Conservation (phyloP, 2,113 vertebrate genomes). For the Pollimyrus isidori region DNA sequence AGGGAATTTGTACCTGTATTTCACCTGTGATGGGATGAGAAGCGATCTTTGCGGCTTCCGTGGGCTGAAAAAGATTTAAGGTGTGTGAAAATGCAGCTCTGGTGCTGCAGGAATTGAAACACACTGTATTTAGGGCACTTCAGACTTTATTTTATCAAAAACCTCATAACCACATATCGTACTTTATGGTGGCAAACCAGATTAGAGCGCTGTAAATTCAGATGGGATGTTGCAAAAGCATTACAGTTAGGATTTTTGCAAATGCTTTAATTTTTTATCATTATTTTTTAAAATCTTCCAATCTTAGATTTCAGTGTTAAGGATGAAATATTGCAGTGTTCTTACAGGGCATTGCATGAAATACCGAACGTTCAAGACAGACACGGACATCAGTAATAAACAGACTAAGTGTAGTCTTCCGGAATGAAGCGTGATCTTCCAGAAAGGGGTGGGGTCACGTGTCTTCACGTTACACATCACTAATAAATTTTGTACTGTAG, state of each 20-base stretch:
- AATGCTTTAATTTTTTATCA: background rate
- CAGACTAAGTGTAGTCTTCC: background rate
- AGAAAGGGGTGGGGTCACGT: background rate
- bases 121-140: background rate
- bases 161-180: background rate
- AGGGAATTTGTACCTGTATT: slow-evolving; percentile 75
- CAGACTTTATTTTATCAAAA: background rate
- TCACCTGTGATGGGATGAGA: slow-evolving; percentile 89
- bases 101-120: background rate
- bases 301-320: background rate
- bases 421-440: no score
- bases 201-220: background rate
- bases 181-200: background rate
- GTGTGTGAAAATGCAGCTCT: background rate
- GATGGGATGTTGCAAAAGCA: background rate
- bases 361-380: background rate
- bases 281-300: background rate
- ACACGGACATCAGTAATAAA: background rate
- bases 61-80: slow-evolving; percentile 56
- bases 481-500: background rate
- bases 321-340: background rate
- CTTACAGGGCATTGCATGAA: background rate
- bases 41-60: slow-evolving; percentile 64
- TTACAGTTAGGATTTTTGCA: background rate
- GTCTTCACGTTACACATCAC: background rate